These are phyloP conservation scores for Therioaphis trifolii DNA, from an alignment of 2,888 invertebrate genomes.

Conservation along the genomic window DNA sequence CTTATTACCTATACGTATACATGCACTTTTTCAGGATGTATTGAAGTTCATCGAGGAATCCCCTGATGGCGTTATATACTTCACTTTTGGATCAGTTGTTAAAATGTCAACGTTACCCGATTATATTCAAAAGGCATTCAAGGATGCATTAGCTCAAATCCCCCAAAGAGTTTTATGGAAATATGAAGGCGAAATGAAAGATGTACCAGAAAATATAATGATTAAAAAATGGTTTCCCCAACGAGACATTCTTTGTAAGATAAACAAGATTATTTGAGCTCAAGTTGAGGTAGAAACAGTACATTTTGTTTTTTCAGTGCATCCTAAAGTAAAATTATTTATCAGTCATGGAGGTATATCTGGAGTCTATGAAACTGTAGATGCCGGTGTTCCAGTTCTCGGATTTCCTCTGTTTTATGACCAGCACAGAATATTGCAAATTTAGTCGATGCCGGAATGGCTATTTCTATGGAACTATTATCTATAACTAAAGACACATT, in stretches of 20 bases:
- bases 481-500: not conserved
- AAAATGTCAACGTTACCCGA: constrained; percentile 59
- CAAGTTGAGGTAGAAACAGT: too few species aligned
- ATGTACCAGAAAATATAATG: constrained; percentile 58
- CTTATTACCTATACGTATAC: too few species aligned
- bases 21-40: constrained; percentile 62
- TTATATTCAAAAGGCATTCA: constrained; percentile 52
- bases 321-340: constrained; percentile 34
- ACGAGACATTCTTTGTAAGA: constrained; percentile 60
- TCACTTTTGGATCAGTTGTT: constrained; percentile 63
- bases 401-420: constrained; percentile 48
- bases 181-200: constrained; percentile 58
- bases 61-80: constrained; percentile 59
- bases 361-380: constrained; percentile 39
- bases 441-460: constrained; percentile 47
- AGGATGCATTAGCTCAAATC: constrained; percentile 57
- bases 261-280: not conserved
- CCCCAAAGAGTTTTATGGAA: constrained; percentile 62
- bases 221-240: constrained; percentile 63
- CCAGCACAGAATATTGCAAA: constrained; percentile 35
- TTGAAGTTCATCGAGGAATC: constrained; percentile 63
- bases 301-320: not conserved
- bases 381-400: constrained; percentile 45
- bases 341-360: constrained; percentile 48
- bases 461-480: constrained; percentile 21